Conservation (phyloP, 2,113 vertebrate genomes). For the Xyrauchen texanus region DNA sequence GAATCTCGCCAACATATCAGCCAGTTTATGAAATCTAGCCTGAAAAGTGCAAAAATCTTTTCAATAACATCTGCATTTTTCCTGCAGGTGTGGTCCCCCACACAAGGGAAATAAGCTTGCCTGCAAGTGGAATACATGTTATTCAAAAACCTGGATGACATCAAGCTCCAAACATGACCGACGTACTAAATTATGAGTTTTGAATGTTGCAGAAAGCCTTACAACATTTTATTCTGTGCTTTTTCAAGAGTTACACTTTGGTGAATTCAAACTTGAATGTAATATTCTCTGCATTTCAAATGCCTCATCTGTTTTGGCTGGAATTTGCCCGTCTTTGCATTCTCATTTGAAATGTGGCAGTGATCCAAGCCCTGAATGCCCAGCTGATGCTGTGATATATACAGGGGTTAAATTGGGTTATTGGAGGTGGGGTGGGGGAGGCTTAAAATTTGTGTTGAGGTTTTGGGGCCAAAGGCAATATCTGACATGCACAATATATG, state of each 20-base stretch:
- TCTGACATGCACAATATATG: too few relatives aligned
- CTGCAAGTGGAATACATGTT: conserved; percentile 11
- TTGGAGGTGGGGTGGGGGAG: too few relatives aligned
- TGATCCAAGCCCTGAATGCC: not conserved
- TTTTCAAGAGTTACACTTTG: conserved; percentile 1
- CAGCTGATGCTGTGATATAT: conserved; percentile 7
- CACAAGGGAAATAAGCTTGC: conserved; percentile 50
- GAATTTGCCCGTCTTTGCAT: conserved; percentile 1
- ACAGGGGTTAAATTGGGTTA: too few relatives aligned
- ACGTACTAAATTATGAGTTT: conserved; percentile 23
- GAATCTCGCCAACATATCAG: conserved; percentile 25
- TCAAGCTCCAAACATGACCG: conserved; percentile 23
- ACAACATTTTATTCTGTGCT: conserved; percentile 3
- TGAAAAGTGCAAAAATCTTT: conserved; percentile 21
- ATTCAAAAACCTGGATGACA: conserved; percentile 22
- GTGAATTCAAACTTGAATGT: conserved; percentile 26
- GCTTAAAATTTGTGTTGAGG: too few relatives aligned
- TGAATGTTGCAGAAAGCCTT: conserved; percentile 25
- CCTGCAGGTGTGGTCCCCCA: conserved; percentile 32
- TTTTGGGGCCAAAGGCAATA: too few relatives aligned
- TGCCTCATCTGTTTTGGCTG: not conserved
- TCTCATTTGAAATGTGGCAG: not conserved
- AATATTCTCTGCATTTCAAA: not conserved
- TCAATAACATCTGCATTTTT: conserved; percentile 29
- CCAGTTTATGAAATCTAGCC: conserved; percentile 16